Base-by-base conservation (phyloP, 2,797 vertebrate genomes). In the Amazonetta brasiliensis region DNA sequence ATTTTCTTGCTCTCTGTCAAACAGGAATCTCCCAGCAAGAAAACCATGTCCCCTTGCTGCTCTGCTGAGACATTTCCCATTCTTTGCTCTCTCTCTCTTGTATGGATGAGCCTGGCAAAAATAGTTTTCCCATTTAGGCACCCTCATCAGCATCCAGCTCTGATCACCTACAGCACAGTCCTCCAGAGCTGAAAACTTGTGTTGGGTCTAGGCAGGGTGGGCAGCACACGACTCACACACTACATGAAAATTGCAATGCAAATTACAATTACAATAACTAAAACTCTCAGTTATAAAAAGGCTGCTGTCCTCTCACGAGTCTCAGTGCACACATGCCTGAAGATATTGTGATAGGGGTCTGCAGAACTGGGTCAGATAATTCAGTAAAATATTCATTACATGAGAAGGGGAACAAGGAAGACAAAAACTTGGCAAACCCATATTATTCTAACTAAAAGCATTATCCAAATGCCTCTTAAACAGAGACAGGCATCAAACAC, bases 1-100 rank as follows among this genome's bases (percentile, higher is more conserved):
- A 90, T 89, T 94, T 95, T 94, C 93, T 91, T 97, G 76, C 73
- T 88, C 46, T 83, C 37, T 84, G 66, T 84, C 86, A 78, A 64
- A 81, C 22, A 80, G 85, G 69, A 62, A 86, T 90, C 79, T 48
- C 44, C 84, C 15, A 0, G 64, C 84, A 88, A 60, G 50, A 58
- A 95, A 91, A 89, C 17, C 6, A 0, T 5, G 2, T 44, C 52
- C 28, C 20, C 68, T 11, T 28, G 26, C 37, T 79, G 22, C 37
- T 84, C 50, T 82, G n/a, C 3, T 59, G 59, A 54, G 66, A 86
- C 26, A 59, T 12, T 87, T 92, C 59, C 63, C 43, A 18, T 63
- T 74, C 22, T 59, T 46, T 79, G 10, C 23, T 63, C 37, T 31
- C 50, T 75, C 23, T 72, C 23, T 26, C 72, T 52, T 77, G n/a